phyloP scores from a whole-genome alignment of 2,888 invertebrate genomes.

The Phengaris alcon region DNA sequence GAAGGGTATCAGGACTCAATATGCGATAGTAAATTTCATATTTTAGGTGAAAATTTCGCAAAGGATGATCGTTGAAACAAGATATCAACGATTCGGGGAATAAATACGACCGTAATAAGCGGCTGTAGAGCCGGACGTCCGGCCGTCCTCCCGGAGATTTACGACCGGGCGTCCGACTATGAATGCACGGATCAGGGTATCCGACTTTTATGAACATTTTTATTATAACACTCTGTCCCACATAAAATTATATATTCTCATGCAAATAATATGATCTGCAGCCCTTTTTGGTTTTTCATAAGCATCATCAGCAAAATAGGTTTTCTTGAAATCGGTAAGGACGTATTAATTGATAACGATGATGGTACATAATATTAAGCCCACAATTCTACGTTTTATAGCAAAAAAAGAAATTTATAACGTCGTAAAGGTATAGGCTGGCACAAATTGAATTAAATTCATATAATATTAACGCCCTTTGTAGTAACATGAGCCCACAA shows the following conservation, averaged over 20 bases:
- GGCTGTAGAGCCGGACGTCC: constrained; percentile 22
- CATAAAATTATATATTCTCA: constrained; percentile 17
- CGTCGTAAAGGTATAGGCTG: neutral
- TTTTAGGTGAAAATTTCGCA: neutral
- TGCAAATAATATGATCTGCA: constrained; percentile 5
- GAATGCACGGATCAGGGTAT: constrained; percentile 3
- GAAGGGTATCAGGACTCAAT: neutral
- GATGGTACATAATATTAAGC: neutral
- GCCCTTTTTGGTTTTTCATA: neutral
- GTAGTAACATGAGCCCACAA: neutral
- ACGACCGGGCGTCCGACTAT: constrained; percentile 15
- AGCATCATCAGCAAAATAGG: neutral
- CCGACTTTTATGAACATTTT: constrained; percentile 22
- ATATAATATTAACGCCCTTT: constrained; percentile 5
- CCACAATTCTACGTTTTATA: neutral
- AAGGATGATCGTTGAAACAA: constrained; percentile 13
- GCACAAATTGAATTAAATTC: constrained; percentile 11
- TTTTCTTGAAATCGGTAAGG: neutral
- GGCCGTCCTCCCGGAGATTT: constrained; percentile 5
- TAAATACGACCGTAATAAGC: constrained; percentile 20
- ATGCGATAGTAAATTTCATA: neutral
- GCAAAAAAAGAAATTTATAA: neutral
- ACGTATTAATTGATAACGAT: neutral
- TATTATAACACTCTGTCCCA: constrained; percentile 5
- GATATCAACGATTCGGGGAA: constrained; percentile 14